Conservation (phyloP, 2,797 vertebrate genomes). For the Dryobates pubescens region DNA sequence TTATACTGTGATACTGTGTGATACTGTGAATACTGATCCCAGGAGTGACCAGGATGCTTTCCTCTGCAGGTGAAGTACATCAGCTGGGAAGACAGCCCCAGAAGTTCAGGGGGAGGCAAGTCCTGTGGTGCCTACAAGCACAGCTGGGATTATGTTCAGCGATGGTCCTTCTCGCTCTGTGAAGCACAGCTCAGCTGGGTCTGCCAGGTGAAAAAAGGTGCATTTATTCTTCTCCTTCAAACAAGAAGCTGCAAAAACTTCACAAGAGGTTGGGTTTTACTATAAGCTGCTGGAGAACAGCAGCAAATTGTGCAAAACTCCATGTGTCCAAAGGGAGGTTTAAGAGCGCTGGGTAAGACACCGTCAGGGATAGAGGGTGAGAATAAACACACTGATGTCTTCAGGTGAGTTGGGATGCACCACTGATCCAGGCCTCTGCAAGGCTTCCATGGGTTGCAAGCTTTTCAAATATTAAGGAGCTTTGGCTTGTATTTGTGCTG, state of each 20-base stretch:
- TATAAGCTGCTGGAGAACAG: not conserved
- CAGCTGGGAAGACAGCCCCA: conserved; percentile 86
- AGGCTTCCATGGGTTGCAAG: not conserved
- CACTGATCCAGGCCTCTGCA: not conserved
- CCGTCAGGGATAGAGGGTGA: not conserved
- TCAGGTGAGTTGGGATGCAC: not conserved
- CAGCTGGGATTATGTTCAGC: too few relatives aligned
- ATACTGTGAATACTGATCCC: not conserved
- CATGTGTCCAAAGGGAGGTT: not conserved
- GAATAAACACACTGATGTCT: not conserved
- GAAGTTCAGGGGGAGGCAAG: conserved; percentile 83
- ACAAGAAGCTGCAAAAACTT: not conserved
- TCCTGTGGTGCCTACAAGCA: conserved; percentile 72
- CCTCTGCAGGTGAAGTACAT: conserved; percentile 81
- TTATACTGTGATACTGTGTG: too few relatives aligned
- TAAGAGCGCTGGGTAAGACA: not conserved
- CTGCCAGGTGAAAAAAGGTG: conserved; percentile 93
- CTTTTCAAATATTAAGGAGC: fast-evolving
- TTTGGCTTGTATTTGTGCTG: not conserved
- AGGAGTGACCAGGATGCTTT: conserved; percentile 25
- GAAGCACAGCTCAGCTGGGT: conserved; percentile 86
- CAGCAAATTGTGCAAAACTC: not conserved
- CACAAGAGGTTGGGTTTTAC: not conserved
- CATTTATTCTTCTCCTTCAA: not conserved
- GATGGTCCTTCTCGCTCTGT: conserved; percentile 88